A percentile compares a stretch with the other conserved stretches of the same genome.
These are phyloP conservation scores for Troides oblongomaculatus DNA, from an alignment of 2,888 invertebrate species.

Conservation along the genomic window DNA sequence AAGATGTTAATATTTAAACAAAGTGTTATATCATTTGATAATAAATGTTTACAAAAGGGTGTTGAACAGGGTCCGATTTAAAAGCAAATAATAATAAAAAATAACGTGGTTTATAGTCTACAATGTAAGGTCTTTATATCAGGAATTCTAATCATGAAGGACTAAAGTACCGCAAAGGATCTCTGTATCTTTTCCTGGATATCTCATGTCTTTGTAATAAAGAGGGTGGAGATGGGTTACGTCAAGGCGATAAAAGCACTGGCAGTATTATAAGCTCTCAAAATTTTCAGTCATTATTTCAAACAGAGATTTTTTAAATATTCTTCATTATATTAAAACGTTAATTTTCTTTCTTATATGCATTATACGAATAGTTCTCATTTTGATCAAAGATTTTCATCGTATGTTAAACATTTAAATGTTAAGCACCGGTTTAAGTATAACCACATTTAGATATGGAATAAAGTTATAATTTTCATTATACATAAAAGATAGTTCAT, in stretches of 20 bases:
- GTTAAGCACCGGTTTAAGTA: too few relatives aligned
- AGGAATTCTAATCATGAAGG: slow-evolving; percentile 5
- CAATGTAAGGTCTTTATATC: slow-evolving; percentile 3
- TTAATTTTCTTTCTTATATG: too few relatives aligned
- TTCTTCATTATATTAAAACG: too few relatives aligned
- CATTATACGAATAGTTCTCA: too few relatives aligned
- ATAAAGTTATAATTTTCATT: background rate
- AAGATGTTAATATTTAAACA: background rate
- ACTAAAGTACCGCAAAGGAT: background rate
- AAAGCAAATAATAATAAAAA: background rate
- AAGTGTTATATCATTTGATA: too few relatives aligned
- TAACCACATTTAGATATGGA: too few relatives aligned
- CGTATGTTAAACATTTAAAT: too few relatives aligned
- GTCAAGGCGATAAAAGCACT: slow-evolving; percentile 2
- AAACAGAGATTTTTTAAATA: background rate
- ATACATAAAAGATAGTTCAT: background rate
- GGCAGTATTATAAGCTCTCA: background rate
- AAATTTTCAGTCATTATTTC: background rate
- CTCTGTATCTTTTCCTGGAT: slow-evolving; percentile 12
- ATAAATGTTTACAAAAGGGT: background rate
- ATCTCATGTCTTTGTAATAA: slow-evolving; percentile 14
- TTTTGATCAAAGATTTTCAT: too few relatives aligned
- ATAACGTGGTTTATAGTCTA: slow-evolving; percentile 1
- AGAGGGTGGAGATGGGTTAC: slow-evolving; percentile 14
- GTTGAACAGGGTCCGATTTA: background rate